phyloP scores from a whole-genome alignment of 2,113 vertebrate genomes.

The Aythya baeri region DNA sequence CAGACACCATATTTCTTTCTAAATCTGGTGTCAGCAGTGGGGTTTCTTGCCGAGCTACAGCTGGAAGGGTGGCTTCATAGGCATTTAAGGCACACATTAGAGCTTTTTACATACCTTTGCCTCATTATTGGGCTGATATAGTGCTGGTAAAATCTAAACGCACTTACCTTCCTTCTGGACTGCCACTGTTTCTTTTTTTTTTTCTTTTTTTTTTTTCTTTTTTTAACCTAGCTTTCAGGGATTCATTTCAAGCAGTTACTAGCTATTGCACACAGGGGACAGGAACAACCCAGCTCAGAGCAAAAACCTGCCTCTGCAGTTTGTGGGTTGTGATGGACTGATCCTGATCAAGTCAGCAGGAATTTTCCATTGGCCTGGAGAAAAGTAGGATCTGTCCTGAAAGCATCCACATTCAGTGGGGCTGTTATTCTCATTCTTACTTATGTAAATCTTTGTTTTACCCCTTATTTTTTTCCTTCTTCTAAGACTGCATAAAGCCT shows the following conservation, averaged over 20 bases:
- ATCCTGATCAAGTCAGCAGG: background rate
- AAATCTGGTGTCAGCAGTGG: background rate
- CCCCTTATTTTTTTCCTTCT: background rate
- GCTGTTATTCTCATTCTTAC: background rate
- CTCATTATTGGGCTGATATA: background rate
- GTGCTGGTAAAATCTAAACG: background rate
- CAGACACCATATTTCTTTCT: background rate
- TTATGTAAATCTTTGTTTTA: background rate
- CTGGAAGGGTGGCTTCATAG: background rate
- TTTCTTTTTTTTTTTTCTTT: background rate
- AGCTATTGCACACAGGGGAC: background rate
- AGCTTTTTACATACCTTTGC: background rate
- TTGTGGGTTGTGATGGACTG: background rate
- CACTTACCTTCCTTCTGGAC: background rate
- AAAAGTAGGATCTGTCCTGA: background rate
- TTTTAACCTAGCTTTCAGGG: background rate
- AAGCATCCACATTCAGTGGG: background rate
- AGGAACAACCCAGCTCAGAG: background rate
- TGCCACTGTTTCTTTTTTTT: too few species aligned
- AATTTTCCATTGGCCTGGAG: background rate
- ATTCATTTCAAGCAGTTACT: background rate
- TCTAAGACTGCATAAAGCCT: background rate
- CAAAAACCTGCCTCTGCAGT: background rate
- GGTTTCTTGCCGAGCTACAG: background rate
- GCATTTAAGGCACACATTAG: fast-evolving